Percentiles rank a stretch among this genome's conserved stretches.
phyloP scores from a whole-genome alignment of 2,113 vertebrate species.

The Lophochroa leadbeateri region DNA sequence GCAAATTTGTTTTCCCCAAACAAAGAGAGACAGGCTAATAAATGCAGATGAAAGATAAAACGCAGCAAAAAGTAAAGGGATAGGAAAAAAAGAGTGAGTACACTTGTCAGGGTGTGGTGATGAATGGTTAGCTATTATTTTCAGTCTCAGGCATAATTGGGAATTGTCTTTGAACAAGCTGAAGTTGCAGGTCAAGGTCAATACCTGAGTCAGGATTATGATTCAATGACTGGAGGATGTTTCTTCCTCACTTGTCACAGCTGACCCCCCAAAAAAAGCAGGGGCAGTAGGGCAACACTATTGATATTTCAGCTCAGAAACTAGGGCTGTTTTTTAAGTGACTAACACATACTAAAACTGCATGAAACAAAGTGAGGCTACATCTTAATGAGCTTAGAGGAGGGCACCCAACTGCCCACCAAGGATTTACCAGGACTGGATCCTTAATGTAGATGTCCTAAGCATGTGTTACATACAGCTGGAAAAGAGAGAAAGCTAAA shows the following conservation, averaged over 20 bases:
- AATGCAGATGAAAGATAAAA: slow-evolving; percentile 63
- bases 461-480: not conserved
- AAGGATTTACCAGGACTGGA: not conserved
- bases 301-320: not conserved
- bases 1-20: slow-evolving; percentile 45
- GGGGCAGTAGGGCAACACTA: not conserved
- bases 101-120: slow-evolving; percentile 30
- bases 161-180: not conserved
- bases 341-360: not conserved
- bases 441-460: not conserved
- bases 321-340: not conserved
- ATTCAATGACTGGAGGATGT: not conserved
- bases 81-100: slow-evolving; percentile 5
- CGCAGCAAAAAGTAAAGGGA: slow-evolving; percentile 28
- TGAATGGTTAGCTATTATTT: slow-evolving; percentile 45
- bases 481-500: not conserved
- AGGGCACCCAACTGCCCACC: not conserved
- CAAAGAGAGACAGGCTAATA: slow-evolving; percentile 47
- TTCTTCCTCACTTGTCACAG: not conserved
- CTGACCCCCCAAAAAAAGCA: not conserved
- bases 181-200: slow-evolving; percentile 42
- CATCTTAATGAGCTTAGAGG: not conserved
- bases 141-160: not conserved
- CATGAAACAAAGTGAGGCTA: not conserved
- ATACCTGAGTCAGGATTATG: not conserved